These are phyloP conservation scores for Arenaria interpres DNA, from an alignment of 2,113 vertebrate genomes.

Conservation along the genomic window DNA sequence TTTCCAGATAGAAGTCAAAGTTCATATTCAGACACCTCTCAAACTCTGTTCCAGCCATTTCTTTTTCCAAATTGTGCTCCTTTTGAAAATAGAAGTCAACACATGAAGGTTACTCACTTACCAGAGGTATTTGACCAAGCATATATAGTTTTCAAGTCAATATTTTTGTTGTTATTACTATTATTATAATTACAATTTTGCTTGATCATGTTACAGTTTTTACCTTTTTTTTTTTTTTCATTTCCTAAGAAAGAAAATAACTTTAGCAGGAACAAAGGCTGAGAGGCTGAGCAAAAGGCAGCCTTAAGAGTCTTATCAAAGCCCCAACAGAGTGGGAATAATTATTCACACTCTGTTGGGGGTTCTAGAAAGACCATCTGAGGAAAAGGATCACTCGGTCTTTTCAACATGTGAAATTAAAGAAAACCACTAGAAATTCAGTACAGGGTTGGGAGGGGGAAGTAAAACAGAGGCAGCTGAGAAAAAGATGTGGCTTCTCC, in stretches of 20 bases:
- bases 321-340: slow-evolving; percentile 56
- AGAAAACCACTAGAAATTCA: slow-evolving; percentile 32
- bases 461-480: background rate
- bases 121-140: background rate
- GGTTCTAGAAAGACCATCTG: slow-evolving; percentile 63
- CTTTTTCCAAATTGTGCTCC: background rate
- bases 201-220: background rate
- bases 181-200: background rate
- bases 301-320: slow-evolving; percentile 69
- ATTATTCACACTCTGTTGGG: slow-evolving; percentile 70
- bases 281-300: slow-evolving; percentile 57
- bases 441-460: background rate
- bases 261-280: slow-evolving; percentile 64
- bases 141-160: background rate
- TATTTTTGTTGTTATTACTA: background rate
- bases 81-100: background rate
- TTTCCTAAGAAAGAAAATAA: slow-evolving; percentile 50
- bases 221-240: background rate
- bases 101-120: background rate
- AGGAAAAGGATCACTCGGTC: slow-evolving; percentile 47
- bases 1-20: background rate
- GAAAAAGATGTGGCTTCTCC: background rate
- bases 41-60: background rate
- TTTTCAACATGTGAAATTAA: slow-evolving; percentile 66
- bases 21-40: background rate